Conservation (phyloP, 2,797 vertebrate species). For the Anguilla marmorata region DNA sequence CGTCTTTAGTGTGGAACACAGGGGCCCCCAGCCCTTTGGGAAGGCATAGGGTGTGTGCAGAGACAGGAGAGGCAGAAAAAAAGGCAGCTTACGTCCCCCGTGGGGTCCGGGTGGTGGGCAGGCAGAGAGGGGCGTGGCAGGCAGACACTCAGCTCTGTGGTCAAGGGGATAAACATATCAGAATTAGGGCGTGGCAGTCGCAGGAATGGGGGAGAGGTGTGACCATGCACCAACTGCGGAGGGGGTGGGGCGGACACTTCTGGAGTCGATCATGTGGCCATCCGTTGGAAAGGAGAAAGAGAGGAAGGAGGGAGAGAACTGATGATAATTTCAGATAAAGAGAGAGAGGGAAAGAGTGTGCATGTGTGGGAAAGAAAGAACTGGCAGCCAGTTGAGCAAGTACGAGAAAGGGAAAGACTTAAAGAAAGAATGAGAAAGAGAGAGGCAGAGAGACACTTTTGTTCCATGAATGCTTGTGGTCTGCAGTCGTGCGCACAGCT, state of each 20-base stretch:
- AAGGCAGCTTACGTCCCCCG: conserved; percentile 67
- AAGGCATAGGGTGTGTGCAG: not conserved
- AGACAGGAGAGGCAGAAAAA: conserved; percentile 42
- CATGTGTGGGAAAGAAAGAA: not conserved
- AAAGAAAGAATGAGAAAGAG: not conserved
- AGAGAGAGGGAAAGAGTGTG: not conserved
- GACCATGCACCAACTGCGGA: not conserved
- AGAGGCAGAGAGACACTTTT: not conserved
- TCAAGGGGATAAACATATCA: conserved; percentile 58
- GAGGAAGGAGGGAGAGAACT: not conserved
- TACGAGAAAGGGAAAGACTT: not conserved
- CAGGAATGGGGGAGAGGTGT: not conserved
- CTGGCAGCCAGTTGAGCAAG: not conserved
- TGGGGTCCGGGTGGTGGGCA: conserved; percentile 61
- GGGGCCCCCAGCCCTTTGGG: not conserved
- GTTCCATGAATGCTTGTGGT: not conserved
- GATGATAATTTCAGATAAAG: not conserved
- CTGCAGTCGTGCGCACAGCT: not conserved
- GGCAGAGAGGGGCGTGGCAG: conserved; percentile 60
- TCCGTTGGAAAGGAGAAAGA: not conserved
- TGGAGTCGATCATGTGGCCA: not conserved
- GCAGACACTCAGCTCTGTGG: conserved; percentile 67
- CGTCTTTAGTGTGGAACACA: not conserved
- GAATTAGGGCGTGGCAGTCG: conserved; percentile 48
- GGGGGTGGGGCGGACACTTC: not conserved